Base-by-base conservation (phyloP, 2,113 vertebrate genomes). In the Talpa occidentalis region DNA sequence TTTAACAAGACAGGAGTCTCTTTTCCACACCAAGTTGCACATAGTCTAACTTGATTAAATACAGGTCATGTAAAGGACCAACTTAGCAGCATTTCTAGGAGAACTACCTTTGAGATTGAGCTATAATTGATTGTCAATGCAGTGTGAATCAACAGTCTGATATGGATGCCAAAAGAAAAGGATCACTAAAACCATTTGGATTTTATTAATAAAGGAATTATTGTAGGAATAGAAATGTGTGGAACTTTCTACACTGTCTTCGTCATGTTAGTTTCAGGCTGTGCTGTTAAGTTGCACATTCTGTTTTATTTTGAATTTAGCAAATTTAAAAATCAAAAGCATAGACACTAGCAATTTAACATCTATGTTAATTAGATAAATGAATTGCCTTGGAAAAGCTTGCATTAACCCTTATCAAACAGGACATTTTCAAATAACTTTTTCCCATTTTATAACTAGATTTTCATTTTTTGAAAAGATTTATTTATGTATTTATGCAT, bases 301-400 rank as follows among this genome's bases (percentile, higher is more conserved):
- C 9, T 64, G 7, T 49, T 92, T 96, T 88, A 37, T 86, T 94
- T 91, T 74, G 16, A 81, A 91, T 78, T 85, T 5, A 16, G 1
- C 1, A 54, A 67, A 40, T 84, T 82, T 89, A 4, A 74, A 92
- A 83, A 87, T 82, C 47, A 78, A 77, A 89, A 40, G 8, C 44
- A 40, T 74, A 16, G 28, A 59, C n/a, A 60, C 14, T 86, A 56
- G 32, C 0, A 54, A 49, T 44, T 91, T 74, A 1, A 94, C 73
- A 81, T 85, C 9, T 52, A 42, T 59, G 19, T 24, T 24, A 80
- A 12, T 80, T 59, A 60, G 17, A 87, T 10, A 60, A 76, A 92
- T 76, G 42, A 44, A 28, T 67, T 5, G n/a, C 70, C 15, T 72
- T 12, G 40, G 24, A 49, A 59, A 70, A 80, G n/a, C 30, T 56